phyloP scores from a whole-genome alignment of 2,888 invertebrate species.

The Chydorus sphaericus region DNA sequence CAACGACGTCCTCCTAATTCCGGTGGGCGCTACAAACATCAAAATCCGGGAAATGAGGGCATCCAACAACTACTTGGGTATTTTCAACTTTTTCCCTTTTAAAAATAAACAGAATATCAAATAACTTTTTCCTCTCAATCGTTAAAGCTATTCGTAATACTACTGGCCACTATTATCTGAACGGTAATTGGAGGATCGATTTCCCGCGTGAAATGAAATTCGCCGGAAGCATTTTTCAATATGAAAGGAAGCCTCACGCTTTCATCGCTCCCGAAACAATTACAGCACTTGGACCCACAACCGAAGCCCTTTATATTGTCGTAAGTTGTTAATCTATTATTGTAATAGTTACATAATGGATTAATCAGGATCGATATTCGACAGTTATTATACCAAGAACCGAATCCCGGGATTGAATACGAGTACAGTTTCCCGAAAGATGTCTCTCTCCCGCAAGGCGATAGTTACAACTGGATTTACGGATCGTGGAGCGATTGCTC shows the following conservation, averaged over 20 bases:
- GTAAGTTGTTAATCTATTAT: constrained; percentile 46
- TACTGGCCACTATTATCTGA: constrained; percentile 71
- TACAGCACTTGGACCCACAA: constrained; percentile 70
- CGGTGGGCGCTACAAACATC: constrained; percentile 84
- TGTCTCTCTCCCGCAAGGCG: constrained; percentile 40
- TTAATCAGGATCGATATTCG: no score
- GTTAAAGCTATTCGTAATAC: constrained; percentile 68
- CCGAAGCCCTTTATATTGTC: constrained; percentile 72
- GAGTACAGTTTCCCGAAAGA: constrained; percentile 76
- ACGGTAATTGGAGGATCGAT: constrained; percentile 89
- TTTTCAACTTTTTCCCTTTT: no score
- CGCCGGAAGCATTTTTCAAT: constrained; percentile 73
- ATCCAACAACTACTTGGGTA: constrained; percentile 82
- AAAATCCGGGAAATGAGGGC: constrained; percentile 57
- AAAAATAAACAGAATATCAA: no score
- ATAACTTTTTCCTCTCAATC: not conserved
- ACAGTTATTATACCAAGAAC: constrained; percentile 65
- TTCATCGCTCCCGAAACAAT: constrained; percentile 73
- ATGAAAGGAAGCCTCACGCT: constrained; percentile 65
- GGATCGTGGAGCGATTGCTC: constrained; percentile 66
- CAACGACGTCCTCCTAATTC: constrained; percentile 78
- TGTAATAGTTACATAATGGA: no score
- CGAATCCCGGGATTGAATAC: constrained; percentile 70
- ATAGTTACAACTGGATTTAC: constrained; percentile 67
- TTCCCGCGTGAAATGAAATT: constrained; percentile 65